Conservation (phyloP, 2,113 vertebrate genomes). For the Natator depressus region DNA sequence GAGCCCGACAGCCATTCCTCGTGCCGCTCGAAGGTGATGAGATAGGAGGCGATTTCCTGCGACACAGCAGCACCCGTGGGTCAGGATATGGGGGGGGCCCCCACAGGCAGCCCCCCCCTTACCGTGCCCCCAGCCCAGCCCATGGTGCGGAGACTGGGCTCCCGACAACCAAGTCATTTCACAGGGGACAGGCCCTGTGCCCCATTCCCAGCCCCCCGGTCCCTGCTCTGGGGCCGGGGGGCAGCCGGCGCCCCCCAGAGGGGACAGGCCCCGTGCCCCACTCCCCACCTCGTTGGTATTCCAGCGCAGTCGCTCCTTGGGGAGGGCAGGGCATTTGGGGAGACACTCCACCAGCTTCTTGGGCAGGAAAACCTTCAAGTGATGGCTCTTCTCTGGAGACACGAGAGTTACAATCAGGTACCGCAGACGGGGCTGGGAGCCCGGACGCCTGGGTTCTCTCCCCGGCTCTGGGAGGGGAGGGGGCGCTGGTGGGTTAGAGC, state of each 20-base stretch:
- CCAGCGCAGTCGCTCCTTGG: conserved; percentile 89
- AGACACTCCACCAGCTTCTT: conserved; percentile 92
- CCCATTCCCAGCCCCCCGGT: neutral
- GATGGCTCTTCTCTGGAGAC: conserved; percentile 79
- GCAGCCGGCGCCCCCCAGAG: neutral
- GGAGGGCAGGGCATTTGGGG: conserved; percentile 82
- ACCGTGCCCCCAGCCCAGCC: neutral
- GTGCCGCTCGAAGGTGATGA: conserved; percentile 91
- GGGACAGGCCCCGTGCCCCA: neutral
- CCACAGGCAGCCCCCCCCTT: too few relatives aligned
- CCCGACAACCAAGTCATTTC: too few relatives aligned
- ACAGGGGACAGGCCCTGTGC: too few relatives aligned
- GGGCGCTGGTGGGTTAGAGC: too few relatives aligned
- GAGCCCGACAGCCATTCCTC: conserved; percentile 90
- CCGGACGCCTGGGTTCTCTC: too few relatives aligned
- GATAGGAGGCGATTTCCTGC: conserved; percentile 91
- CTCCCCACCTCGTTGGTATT: conserved; percentile 89
- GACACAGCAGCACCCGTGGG: neutral
- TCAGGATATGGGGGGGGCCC: neutral
- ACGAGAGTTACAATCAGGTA: neutral
- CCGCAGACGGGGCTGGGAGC: neutral
- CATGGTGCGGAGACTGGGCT: too few relatives aligned
- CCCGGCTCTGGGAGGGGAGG: too few relatives aligned
- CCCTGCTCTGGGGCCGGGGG: too few relatives aligned
- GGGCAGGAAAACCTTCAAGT: conserved; percentile 90